These are phyloP conservation scores for Wasmannia auropunctata DNA, from an alignment of 1,140 invertebrate species.

Conservation along the genomic window DNA sequence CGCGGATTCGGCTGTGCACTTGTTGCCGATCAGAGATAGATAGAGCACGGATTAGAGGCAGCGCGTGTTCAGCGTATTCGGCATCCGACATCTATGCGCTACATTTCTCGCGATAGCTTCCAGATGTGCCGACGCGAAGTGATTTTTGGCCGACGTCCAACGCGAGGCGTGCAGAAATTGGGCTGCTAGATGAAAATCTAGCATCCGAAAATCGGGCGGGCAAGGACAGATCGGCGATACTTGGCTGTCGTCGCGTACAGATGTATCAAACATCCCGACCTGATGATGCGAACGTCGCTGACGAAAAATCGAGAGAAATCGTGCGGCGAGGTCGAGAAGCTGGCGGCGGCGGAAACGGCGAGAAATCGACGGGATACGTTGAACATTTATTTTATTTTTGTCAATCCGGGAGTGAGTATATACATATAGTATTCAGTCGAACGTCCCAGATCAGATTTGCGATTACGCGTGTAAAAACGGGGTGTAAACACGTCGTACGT, in stretches of 20 bases:
- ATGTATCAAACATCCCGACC: background rate
- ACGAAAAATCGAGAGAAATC: background rate
- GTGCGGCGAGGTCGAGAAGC: too few species aligned
- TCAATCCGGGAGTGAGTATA: background rate
- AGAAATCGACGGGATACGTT: background rate
- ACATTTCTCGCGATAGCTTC: constrained; percentile 28
- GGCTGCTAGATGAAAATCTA: constrained; percentile 27
- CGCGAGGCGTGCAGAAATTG: constrained; percentile 1
- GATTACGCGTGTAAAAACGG: constrained; percentile 30
- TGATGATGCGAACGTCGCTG: background rate
- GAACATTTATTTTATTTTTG: constrained; percentile 62
- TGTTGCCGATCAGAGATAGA: constrained; percentile 33
- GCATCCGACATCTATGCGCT: background rate
- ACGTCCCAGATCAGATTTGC: background rate
- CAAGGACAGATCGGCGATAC: constrained; percentile 6
- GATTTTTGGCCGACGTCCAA: constrained; percentile 42
- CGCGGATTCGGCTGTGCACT: constrained; percentile 14
- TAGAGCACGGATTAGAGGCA: constrained; percentile 13
- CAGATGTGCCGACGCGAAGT: constrained; percentile 32
- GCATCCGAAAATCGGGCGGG: background rate
- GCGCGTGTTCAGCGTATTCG: background rate
- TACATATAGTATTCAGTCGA: background rate
- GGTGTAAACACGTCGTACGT: constrained; percentile 1
- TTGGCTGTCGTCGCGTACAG: background rate
- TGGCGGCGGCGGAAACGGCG: background rate